Percentiles rank a stretch among this genome's conserved stretches.
Evolutionary conservation across 2,888 invertebrate species (phyloP).

Genomic region (Cosmia trapezina): DNA sequence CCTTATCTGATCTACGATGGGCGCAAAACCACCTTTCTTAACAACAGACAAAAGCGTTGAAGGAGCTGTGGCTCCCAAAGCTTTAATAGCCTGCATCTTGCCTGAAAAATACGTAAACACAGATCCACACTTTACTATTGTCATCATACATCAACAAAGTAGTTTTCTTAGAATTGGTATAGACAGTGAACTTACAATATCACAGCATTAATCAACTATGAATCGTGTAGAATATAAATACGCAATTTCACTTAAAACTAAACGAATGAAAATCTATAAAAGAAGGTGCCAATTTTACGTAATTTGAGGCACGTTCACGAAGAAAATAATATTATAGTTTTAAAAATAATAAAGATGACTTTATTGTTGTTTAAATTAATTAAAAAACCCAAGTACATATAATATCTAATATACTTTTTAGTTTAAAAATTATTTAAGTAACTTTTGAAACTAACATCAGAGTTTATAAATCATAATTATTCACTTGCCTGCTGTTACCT

Average conservation of each 20-base stretch:
- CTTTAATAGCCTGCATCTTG: constrained; percentile 86
- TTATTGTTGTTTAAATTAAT: not conserved
- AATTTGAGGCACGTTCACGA: constrained; percentile 64
- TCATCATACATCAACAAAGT: constrained; percentile 12
- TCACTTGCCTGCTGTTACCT: not conserved
- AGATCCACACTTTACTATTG: constrained; percentile 54
- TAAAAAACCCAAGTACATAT: too few relatives aligned
- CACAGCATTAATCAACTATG: constrained; percentile 59
- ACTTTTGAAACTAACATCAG: not conserved
- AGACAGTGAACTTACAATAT: constrained; percentile 67
- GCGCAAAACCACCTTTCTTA: constrained; percentile 88
- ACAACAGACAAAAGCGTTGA: constrained; percentile 81
- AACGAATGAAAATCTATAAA: constrained; percentile 61
- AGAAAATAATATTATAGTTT: not conserved
- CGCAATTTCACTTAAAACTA: constrained; percentile 65
- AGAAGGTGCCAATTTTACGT: constrained; percentile 75
- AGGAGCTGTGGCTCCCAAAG: constrained; percentile 82
- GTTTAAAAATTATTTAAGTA: not conserved
- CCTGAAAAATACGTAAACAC: constrained; percentile 67
- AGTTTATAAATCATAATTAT: not conserved
- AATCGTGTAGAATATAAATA: constrained; percentile 55
- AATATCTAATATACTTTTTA: not conserved
- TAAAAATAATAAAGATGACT: not conserved
- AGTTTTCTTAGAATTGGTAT: constrained; percentile 2
- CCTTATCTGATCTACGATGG: constrained; percentile 83